Evolutionary conservation across 2,113 vertebrate species (phyloP).

Genomic region (Bolborhynchus lineola): DNA sequence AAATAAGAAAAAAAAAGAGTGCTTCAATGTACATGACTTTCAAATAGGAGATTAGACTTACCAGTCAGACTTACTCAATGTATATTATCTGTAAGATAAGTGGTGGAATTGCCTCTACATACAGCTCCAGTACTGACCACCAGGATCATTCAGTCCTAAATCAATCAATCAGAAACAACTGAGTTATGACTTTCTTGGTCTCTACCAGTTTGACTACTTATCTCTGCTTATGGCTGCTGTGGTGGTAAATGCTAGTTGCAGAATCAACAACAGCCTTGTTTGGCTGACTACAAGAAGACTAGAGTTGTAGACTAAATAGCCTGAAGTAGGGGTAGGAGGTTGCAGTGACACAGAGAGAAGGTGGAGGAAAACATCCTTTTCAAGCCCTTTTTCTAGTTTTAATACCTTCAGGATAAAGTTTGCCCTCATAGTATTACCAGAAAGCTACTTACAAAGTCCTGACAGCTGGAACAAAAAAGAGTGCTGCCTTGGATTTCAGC

Average conservation of each 20-base stretch:
- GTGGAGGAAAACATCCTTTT: not conserved
- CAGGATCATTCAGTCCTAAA: not conserved
- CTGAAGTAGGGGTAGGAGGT: not conserved
- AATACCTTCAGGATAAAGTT: not conserved
- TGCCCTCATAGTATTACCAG: not conserved
- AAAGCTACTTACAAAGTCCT: not conserved
- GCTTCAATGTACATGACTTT: not conserved
- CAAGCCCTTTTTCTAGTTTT: not conserved
- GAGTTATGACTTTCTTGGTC: not conserved
- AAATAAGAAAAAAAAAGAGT: not conserved
- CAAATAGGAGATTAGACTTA: not conserved
- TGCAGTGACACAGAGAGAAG: not conserved
- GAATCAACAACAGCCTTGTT: not conserved
- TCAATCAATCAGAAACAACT: accelerated
- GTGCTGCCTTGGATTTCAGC: not conserved
- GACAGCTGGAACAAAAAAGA: not conserved
- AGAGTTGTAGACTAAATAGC: not conserved
- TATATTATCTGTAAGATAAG: not conserved
- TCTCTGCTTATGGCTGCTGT: not conserved
- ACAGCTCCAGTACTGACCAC: not conserved
- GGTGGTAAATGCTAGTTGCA: not conserved
- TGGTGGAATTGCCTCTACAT: not conserved
- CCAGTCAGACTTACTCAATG: not conserved
- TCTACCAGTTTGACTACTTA: not conserved
- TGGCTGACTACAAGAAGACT: not conserved